These are phyloP conservation scores for Hirtodrosophila cameraria DNA, from an alignment of 2,888 invertebrate species.

Conservation along the genomic window DNA sequence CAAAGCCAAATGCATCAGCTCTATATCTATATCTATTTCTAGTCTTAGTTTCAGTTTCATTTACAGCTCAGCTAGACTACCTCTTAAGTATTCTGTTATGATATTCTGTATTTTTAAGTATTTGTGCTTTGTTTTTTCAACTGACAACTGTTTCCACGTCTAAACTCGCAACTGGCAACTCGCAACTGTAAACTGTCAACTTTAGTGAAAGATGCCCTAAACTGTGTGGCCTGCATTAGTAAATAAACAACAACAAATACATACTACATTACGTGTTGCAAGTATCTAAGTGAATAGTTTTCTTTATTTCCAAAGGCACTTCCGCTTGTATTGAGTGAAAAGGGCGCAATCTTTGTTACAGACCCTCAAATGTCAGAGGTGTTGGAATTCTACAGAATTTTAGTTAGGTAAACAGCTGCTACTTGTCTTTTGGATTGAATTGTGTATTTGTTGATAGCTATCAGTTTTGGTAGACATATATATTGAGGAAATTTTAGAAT, in stretches of 20 bases:
- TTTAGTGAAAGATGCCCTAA: constrained; percentile 4
- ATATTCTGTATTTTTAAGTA: constrained; percentile 26
- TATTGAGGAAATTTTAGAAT: neutral
- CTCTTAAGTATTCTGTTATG: constrained; percentile 8
- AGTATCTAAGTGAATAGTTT: constrained; percentile 16
- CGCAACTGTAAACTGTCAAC: constrained; percentile 49
- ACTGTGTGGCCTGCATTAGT: constrained; percentile 51
- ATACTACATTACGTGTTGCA: constrained; percentile 10
- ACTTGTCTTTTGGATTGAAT: constrained; percentile 3
- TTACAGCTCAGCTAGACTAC: no score
- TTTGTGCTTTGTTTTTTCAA: constrained; percentile 36
- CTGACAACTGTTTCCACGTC: constrained; percentile 42
- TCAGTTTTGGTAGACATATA: neutral
- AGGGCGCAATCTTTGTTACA: neutral
- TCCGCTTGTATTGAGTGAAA: constrained; percentile 49
- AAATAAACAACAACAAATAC: constrained; percentile 24
- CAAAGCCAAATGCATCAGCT: constrained; percentile 27
- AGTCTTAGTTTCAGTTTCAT: neutral
- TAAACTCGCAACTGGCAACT: constrained; percentile 52
- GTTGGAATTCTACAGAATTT: constrained; percentile 35
- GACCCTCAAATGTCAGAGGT: constrained; percentile 23
- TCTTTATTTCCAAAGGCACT: constrained; percentile 32
- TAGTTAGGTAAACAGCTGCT: constrained; percentile 25
- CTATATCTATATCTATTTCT: neutral
- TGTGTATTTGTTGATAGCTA: neutral